phyloP scores from a whole-genome alignment of 2,113 vertebrate genomes.

The Haliaeetus leucogaster region DNA sequence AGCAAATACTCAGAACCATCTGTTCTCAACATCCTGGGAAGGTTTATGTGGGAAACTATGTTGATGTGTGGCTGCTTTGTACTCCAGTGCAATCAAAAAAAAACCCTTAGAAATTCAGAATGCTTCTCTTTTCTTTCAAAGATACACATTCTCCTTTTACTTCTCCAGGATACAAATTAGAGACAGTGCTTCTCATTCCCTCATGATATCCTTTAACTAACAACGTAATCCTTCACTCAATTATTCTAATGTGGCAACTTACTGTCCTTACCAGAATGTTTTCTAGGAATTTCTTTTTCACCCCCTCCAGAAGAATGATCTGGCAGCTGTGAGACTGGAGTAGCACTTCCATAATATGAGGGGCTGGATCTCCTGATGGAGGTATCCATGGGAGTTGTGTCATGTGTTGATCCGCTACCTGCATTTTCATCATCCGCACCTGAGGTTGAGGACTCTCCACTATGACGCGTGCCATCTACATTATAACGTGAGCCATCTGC shows the following conservation, averaged over 20 bases:
- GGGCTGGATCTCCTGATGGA: slow-evolving; percentile 43
- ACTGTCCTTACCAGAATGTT: slow-evolving; percentile 52
- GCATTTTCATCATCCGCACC: slow-evolving; percentile 42
- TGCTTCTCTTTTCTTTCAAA: not conserved
- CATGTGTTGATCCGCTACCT: slow-evolving; percentile 62
- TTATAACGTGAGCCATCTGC: slow-evolving; percentile 66
- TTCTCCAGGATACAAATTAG: not conserved
- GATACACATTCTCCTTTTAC: not conserved
- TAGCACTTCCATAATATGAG: not conserved
- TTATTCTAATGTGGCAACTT: not conserved
- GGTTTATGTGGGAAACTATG: not conserved
- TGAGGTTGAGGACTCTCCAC: slow-evolving; percentile 21
- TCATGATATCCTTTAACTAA: not conserved
- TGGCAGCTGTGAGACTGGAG: not conserved
- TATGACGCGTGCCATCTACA: slow-evolving; percentile 27
- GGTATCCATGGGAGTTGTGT: slow-evolving; percentile 50
- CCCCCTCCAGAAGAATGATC: not conserved
- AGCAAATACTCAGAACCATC: not conserved
- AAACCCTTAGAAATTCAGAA: not conserved
- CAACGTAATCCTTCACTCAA: not conserved
- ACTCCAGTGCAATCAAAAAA: not conserved
- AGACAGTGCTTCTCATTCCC: not conserved
- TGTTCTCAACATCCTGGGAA: not conserved
- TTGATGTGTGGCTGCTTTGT: not conserved
- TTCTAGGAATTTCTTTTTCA: not conserved